Conservation (phyloP, 2,113 vertebrate genomes). For the Solenodon paradoxus region DNA sequence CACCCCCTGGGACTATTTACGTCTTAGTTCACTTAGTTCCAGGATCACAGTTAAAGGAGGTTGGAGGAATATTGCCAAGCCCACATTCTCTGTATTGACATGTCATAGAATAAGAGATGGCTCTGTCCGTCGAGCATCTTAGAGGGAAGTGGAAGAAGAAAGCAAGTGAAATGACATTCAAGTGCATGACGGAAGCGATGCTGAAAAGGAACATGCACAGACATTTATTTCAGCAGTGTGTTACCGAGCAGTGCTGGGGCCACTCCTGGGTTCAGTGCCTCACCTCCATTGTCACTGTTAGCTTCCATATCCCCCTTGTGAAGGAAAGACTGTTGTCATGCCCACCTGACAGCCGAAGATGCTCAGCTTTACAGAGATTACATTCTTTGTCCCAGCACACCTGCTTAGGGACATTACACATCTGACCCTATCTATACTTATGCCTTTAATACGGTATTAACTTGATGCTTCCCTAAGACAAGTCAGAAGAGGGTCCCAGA, state of each 20-base stretch:
- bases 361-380: background rate
- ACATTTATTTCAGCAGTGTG: background rate
- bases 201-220: background rate
- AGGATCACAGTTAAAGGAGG: background rate
- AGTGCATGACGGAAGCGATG: background rate
- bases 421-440: background rate
- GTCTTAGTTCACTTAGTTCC: background rate
- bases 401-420: background rate
- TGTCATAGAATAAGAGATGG: background rate
- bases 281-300: background rate
- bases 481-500: background rate
- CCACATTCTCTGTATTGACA: background rate
- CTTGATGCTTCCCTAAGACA: background rate
- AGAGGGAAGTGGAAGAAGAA: background rate
- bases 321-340: background rate
- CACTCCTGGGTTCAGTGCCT: background rate
- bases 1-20: background rate
- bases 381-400: background rate
- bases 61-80: no score
- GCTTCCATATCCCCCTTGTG: background rate
- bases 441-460: background rate
- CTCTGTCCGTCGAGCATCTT: background rate
- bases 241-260: background rate
- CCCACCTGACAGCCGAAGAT: background rate
- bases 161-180: background rate